phyloP scores from a whole-genome alignment of 2,113 vertebrate genomes.

The Oenanthe melanoleuca region DNA sequence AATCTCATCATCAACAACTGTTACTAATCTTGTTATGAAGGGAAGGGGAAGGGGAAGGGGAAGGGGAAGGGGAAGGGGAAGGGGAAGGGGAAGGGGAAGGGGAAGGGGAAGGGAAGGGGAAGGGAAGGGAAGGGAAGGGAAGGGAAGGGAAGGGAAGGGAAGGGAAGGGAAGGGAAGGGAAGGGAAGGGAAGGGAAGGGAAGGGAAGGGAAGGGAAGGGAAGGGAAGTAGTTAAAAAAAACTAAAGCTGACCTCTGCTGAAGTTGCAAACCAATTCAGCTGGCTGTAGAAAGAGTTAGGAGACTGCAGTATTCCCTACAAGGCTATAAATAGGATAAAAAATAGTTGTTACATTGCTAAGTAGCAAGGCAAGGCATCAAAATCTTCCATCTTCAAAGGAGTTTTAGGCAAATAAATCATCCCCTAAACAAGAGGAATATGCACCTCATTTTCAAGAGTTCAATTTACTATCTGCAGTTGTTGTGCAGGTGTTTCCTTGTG shows the following conservation, averaged over 20 bases:
- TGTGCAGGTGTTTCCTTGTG: neutral
- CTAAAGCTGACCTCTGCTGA: neutral
- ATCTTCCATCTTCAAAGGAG: neutral
- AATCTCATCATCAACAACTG: neutral
- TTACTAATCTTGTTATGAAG: constrained; percentile 1
- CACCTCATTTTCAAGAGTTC: neutral
- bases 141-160: too few species aligned
- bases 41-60: too few species aligned
- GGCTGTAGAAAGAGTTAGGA: neutral
- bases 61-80: too few species aligned
- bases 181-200: too few species aligned
- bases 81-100: too few species aligned
- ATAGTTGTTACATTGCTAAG: neutral
- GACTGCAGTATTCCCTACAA: neutral
- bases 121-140: too few species aligned
- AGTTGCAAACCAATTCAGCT: neutral
- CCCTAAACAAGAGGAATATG: neutral
- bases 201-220: too few species aligned
- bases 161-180: too few species aligned
- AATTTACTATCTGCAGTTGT: neutral
- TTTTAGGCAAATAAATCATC: neutral
- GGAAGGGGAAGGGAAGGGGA: too few species aligned
- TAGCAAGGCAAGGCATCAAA: neutral
- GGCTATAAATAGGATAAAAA: neutral
- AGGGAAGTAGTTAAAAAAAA: too few species aligned